Percentiles rank a stretch among this genome's conserved stretches.
These are phyloP conservation scores for Oxystoma pomonae DNA, from an alignment of 2,888 invertebrate genomes.

Conservation along the genomic window DNA sequence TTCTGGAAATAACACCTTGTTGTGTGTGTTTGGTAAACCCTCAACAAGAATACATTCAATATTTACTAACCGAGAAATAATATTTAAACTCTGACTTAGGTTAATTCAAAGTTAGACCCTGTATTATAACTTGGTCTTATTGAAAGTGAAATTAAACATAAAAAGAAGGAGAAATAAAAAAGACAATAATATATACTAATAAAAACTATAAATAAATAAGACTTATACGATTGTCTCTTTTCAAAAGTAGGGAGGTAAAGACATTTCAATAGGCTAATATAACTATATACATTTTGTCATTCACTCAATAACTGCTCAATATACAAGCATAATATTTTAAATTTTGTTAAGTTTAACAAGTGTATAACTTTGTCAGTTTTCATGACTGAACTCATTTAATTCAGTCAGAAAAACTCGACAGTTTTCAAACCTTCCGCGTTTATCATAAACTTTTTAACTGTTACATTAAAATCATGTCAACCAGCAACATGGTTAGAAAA, in stretches of 20 bases:
- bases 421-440: too few species aligned
- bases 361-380: background rate
- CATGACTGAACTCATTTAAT: background rate
- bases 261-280: background rate
- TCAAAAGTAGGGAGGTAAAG: background rate
- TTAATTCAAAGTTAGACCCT: background rate
- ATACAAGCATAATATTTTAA: background rate
- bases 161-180: background rate
- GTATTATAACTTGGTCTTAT: background rate
- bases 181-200: background rate
- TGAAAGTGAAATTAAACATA: background rate
- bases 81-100: too few species aligned
- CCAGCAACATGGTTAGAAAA: constrained; percentile 8
- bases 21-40: too few species aligned
- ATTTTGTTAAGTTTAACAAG: background rate
- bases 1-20: too few species aligned
- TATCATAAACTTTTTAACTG: background rate
- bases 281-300: background rate
- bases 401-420: background rate
- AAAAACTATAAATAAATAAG: background rate
- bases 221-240: background rate
- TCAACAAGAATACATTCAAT: too few species aligned
- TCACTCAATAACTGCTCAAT: background rate
- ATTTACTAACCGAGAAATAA: too few species aligned
- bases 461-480: background rate